Conservation (phyloP, 2,797 vertebrate species). For the Potorous gilbertii region DNA sequence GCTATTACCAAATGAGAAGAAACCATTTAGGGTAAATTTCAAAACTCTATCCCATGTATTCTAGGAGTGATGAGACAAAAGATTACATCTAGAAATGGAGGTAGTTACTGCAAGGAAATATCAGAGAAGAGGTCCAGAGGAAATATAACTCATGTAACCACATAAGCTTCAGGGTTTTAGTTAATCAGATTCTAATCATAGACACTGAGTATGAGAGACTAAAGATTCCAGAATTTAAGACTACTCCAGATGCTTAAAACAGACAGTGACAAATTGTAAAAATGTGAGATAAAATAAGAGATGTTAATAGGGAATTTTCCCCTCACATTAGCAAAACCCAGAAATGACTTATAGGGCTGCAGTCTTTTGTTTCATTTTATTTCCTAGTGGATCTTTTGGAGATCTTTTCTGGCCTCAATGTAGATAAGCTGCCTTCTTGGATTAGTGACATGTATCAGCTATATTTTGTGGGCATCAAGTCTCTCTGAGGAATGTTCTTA, state of each 20-base stretch:
- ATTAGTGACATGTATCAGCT: neutral
- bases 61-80: no score
- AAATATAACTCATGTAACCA: neutral
- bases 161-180: neutral
- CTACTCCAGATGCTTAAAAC: constrained; percentile 9
- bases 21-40: no score
- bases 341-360: neutral
- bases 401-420: neutral
- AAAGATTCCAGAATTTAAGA: constrained; percentile 32
- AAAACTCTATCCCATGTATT: no score
- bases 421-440: neutral
- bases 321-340: constrained; percentile 13
- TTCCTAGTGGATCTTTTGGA: neutral
- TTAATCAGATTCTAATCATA: constrained; percentile 41
- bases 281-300: neutral
- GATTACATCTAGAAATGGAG: no score
- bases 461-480: neutral
- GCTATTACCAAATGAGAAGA: no score
- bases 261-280: constrained; percentile 10
- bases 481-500: neutral
- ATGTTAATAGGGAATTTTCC: constrained; percentile 37
- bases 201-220: neutral
- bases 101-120: neutral
- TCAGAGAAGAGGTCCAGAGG: neutral
- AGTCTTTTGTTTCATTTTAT: neutral